These are phyloP conservation scores for Acanthornis magna DNA, from an alignment of 2,797 vertebrate species.

Conservation along the genomic window DNA sequence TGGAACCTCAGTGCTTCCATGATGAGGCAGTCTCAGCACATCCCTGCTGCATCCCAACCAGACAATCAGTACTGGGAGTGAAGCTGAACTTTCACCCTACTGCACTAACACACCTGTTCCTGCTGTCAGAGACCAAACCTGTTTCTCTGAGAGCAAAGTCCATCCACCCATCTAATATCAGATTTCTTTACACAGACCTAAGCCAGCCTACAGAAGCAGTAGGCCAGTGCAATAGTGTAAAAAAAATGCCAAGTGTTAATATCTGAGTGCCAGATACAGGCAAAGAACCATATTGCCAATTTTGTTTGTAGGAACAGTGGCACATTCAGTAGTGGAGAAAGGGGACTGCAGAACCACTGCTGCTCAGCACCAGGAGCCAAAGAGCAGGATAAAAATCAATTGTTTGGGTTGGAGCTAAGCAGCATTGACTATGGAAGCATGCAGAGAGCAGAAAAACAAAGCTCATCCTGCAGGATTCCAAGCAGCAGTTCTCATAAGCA, in stretches of 20 bases:
- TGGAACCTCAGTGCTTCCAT: fast-evolving
- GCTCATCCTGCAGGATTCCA: neutral
- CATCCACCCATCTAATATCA: neutral
- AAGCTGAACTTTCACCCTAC: neutral
- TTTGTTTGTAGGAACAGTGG: neutral
- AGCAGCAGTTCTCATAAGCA: neutral
- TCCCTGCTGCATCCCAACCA: neutral
- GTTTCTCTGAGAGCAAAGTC: neutral
- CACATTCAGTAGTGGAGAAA: neutral
- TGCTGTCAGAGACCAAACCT: neutral
- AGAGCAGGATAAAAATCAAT: neutral
- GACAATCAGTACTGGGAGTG: neutral
- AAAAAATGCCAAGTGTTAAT: neutral
- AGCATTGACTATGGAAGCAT: neutral
- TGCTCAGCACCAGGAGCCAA: neutral
- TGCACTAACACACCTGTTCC: neutral
- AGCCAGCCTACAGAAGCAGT: neutral
- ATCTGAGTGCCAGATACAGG: neutral
- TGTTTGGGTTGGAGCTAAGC: neutral
- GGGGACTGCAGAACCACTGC: neutral
- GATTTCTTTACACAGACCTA: neutral
- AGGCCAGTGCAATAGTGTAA: neutral
- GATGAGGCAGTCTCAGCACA: neutral
- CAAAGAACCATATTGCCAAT: neutral
- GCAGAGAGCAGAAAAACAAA: neutral